These are phyloP conservation scores for Labeo calbasu DNA, from an alignment of 2,797 vertebrate genomes.

Conservation along the genomic window DNA sequence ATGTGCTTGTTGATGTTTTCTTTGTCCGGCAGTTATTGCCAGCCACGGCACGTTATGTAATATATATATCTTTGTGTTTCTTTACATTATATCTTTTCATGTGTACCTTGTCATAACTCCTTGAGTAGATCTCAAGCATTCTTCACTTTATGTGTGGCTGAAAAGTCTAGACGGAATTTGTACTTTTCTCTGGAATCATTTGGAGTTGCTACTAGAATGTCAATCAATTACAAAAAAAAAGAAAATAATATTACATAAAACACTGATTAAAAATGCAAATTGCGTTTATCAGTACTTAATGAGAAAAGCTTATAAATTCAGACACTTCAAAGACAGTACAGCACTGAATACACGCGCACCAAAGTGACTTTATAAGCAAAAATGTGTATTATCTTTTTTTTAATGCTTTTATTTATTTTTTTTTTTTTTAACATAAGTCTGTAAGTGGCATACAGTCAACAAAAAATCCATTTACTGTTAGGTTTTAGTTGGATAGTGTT, in stretches of 20 bases:
- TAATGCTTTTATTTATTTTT: no score
- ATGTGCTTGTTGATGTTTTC: constrained; percentile 30
- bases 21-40: not conserved
- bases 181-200: not conserved
- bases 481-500: no score
- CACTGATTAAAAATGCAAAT: not conserved
- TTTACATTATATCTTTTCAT: not conserved
- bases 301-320: no score
- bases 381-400: no score
- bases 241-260: not conserved
- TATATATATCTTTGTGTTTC: not conserved
- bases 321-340: no score
- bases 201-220: not conserved
- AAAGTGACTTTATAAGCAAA: no score
- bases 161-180: not conserved
- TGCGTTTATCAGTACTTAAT: no score
- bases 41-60: not conserved
- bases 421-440: no score
- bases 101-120: not conserved
- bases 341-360: no score
- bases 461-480: no score
- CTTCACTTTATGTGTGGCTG: not conserved
- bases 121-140: not conserved
- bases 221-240: not conserved
- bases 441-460: no score